Percentiles rank a stretch among this genome's conserved stretches.
These are phyloP conservation scores for Orthosia gothica DNA, from an alignment of 2,888 invertebrate genomes.

Conservation along the genomic window DNA sequence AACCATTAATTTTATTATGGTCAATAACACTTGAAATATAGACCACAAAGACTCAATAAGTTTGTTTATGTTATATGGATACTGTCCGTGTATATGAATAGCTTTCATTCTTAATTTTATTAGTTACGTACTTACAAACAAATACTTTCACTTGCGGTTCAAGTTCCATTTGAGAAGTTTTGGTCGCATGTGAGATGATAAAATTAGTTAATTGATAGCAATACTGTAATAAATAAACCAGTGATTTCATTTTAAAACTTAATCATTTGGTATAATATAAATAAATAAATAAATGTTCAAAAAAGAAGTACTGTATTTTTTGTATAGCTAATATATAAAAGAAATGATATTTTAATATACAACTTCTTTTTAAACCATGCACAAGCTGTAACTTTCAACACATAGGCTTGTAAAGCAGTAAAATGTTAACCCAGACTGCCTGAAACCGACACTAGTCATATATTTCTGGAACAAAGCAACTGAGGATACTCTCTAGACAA, in stretches of 20 bases:
- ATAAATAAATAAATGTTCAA: too few relatives aligned
- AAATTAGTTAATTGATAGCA: not conserved
- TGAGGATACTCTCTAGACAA: slow-evolving; percentile 10
- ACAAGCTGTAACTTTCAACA: too few relatives aligned
- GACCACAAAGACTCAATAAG: not conserved
- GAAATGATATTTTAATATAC: not conserved
- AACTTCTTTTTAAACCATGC: not conserved
- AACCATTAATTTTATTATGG: not conserved
- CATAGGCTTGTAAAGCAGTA: not conserved
- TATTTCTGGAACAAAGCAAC: slow-evolving; percentile 12
- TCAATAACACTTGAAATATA: not conserved
- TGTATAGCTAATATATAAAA: too few relatives aligned
- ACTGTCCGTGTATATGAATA: too few relatives aligned
- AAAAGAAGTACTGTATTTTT: not conserved
- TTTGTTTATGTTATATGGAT: too few relatives aligned
- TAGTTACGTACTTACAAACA: too few relatives aligned
- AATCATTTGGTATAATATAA: not conserved
- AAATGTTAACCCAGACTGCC: not conserved
- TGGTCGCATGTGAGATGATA: not conserved
- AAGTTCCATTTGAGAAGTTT: not conserved
- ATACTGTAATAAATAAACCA: not conserved
- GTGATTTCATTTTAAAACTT: too few relatives aligned
- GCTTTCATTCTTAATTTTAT: too few relatives aligned
- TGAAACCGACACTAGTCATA: not conserved
- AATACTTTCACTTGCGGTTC: not conserved